These are phyloP conservation scores for Contarinia nasturtii DNA, from an alignment of 1,140 invertebrate genomes.

Conservation along the genomic window DNA sequence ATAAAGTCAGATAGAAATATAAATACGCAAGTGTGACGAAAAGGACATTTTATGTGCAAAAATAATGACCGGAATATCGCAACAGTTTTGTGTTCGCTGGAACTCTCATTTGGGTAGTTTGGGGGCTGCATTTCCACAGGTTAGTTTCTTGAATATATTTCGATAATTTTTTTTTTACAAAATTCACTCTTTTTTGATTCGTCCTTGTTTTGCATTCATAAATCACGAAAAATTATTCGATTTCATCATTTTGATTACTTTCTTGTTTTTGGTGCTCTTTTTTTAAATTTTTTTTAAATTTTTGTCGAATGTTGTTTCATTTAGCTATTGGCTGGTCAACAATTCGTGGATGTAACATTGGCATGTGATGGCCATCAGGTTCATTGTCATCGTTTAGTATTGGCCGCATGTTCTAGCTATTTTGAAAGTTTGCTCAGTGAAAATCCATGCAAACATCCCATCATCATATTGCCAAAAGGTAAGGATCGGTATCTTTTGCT, in stretches of 20 bases:
- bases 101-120: conserved; percentile 34
- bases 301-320: too few relatives aligned
- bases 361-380: conserved; percentile 72
- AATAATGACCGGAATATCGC: conserved; percentile 30
- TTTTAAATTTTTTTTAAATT: too few relatives aligned
- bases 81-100: conserved; percentile 72
- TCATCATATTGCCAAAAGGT: conserved; percentile 66
- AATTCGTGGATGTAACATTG: conserved; percentile 76
- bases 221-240: too few relatives aligned
- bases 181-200: too few relatives aligned
- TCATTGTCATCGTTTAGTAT: conserved; percentile 71
- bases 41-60: not conserved
- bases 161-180: too few relatives aligned
- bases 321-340: conserved; percentile 60
- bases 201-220: too few relatives aligned
- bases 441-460: conserved; percentile 71
- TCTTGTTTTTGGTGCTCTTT: too few relatives aligned
- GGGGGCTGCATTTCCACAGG: conserved; percentile 19
- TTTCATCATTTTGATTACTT: too few relatives aligned
- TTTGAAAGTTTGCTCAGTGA: conserved; percentile 58
- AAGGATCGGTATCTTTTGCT: too few relatives aligned
- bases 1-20: too few relatives aligned
- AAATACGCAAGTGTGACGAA: too few relatives aligned
- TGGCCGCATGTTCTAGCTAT: conserved; percentile 67
- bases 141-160: too few relatives aligned